Conservation (phyloP, 2,113 vertebrate genomes). For the Ramphastos sulfuratus region DNA sequence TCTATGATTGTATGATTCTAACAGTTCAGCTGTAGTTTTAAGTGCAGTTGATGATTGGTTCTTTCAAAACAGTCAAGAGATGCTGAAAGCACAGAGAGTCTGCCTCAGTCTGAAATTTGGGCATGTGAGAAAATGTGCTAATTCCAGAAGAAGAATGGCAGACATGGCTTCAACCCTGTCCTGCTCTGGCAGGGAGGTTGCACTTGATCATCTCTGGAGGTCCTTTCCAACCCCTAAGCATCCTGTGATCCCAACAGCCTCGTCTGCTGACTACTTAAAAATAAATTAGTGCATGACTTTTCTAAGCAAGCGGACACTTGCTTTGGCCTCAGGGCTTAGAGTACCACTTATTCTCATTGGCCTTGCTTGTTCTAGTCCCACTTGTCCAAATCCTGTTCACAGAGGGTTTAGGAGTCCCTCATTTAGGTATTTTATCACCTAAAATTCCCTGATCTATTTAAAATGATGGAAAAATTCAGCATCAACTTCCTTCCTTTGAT, state of each 20-base stretch:
- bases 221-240: too few species aligned
- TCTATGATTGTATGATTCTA: too few species aligned
- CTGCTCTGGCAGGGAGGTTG: too few species aligned
- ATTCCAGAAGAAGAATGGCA: neutral
- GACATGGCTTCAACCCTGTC: neutral
- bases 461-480: neutral
- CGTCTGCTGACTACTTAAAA: neutral
- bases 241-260: neutral
- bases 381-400: neutral
- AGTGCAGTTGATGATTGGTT: neutral
- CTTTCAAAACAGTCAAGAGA: neutral
- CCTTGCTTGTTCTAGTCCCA: accelerated
- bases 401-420: neutral
- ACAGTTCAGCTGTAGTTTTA: neutral
- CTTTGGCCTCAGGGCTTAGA: neutral
- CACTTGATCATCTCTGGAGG: too few species aligned
- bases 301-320: neutral
- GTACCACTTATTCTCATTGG: neutral
- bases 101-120: neutral
- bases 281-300: neutral
- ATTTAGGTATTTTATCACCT: neutral
- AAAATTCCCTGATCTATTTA: neutral
- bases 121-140: neutral
- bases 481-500: neutral
- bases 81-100: neutral